Percentiles rank a stretch among this genome's conserved stretches.
Conservation (phyloP, 2,113 vertebrate species). For the Sardina pilchardus region DNA sequence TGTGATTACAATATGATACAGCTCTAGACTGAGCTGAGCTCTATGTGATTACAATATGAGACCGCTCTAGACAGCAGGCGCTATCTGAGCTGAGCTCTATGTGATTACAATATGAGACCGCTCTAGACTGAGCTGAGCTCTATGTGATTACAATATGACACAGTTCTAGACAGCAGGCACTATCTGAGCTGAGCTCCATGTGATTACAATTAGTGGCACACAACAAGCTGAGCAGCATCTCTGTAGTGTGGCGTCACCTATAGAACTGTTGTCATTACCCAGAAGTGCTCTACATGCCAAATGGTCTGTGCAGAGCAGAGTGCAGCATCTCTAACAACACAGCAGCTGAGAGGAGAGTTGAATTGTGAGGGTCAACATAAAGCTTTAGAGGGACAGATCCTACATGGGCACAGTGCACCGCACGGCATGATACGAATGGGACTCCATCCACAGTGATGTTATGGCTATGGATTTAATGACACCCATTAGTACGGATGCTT, state of each 20-base stretch:
- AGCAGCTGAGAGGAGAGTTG: background rate
- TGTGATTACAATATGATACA: background rate
- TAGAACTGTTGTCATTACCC: slow-evolving; percentile 24
- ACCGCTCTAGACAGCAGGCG: background rate
- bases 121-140: background rate
- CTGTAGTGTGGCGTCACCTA: background rate
- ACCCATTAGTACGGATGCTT: background rate
- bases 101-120: background rate
- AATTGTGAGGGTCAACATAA: background rate
- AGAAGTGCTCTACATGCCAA: slow-evolving; percentile 27
- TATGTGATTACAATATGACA: slow-evolving; percentile 10
- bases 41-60: slow-evolving; percentile 9
- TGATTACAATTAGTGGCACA: slow-evolving; percentile 6
- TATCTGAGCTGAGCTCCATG: background rate
- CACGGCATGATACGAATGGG: background rate
- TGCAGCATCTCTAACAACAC: slow-evolving; percentile 34
- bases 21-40: background rate
- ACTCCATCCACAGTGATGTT: background rate
- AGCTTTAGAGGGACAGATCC: background rate
- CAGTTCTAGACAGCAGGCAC: background rate
- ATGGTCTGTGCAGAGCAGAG: slow-evolving; percentile 31
- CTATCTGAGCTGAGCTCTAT: background rate
- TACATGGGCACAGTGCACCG: background rate
- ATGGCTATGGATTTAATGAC: background rate
- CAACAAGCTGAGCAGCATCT: background rate